Base-by-base conservation (phyloP, 1,140 invertebrate genomes). In the Mylabris phalerata region DNA sequence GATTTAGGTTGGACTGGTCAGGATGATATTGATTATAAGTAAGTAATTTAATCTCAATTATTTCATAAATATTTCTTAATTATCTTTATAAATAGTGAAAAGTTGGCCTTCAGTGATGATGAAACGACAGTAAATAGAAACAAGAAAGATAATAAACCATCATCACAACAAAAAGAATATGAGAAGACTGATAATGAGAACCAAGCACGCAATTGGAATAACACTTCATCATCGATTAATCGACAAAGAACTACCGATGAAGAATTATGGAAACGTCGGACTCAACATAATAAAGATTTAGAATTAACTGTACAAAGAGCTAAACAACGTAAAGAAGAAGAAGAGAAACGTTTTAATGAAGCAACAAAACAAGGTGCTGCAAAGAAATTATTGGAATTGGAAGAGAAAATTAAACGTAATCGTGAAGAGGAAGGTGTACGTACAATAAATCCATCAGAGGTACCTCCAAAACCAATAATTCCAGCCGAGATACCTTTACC, bases 11-110 rank as follows among this genome's bases (percentile, higher is more conserved):
- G 94, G 94, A 88, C 89, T 25, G 85, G 86, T 60, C 86, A 93
- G 61, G 92, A 93, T 74, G 92, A 95, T 72, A 92, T 96, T 71
- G 93, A 96, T 77, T 97, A 95, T 73, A 93, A 93, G 84, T 86
- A 68, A 77, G 78, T 77, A 49, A 11, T 38, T 50, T 32, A 11
- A 11, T 44, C 10, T 45, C 55, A 63, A 45, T 25, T 19, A 7
- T 42, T 13, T 9, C 41, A 13, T 52, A 44, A 38, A 44, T 55
- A 43, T 57, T 26, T 56, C 51, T 48, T 41, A 65, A 65, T 78
- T 77, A 1, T 55, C 32, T 32, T 7, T 32, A 32, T 5, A 32
- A 32, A 32, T 76, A 87, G 84, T 79, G 91, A 94, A 78, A 95
- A 95, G 77, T 77, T 97, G 61, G 86, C 89, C 57, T 97, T 96